Evolutionary conservation across 2,113 vertebrate genomes (phyloP).

Genomic region (Oceanodroma tethys): DNA sequence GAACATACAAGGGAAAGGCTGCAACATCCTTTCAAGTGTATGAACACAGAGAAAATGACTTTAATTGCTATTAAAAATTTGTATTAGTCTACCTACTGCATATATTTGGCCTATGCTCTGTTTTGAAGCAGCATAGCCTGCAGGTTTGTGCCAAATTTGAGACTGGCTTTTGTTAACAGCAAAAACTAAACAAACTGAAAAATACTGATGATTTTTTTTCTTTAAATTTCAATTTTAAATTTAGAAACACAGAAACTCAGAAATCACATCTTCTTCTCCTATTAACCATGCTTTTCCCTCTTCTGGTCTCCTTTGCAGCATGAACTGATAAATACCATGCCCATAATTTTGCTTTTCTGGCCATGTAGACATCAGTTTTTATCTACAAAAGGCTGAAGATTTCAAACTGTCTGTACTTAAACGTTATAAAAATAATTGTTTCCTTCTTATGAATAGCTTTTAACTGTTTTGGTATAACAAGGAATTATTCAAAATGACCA

Average conservation of each 20-base stretch:
- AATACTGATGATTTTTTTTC: background rate
- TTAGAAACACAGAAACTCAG: background rate
- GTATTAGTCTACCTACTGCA: background rate
- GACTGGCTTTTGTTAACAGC: background rate
- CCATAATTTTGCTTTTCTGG: background rate
- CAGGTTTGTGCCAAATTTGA: background rate
- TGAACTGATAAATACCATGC: background rate
- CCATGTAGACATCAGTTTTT: background rate
- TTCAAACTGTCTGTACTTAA: background rate
- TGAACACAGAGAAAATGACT: background rate
- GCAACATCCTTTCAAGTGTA: background rate
- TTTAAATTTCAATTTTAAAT: background rate
- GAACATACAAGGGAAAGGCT: background rate
- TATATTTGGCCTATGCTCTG: background rate
- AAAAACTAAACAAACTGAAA: background rate
- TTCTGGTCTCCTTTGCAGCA: background rate
- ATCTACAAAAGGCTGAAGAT: background rate
- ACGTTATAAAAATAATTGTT: background rate
- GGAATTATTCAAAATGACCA: background rate
- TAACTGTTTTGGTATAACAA: background rate
- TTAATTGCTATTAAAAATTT: background rate
- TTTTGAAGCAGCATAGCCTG: background rate
- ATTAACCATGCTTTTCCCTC: background rate
- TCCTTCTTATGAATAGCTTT: background rate
- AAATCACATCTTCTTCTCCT: background rate